Evolutionary conservation across 2,888 invertebrate species (phyloP).

Genomic region (Ferdinandea cuprea): DNA sequence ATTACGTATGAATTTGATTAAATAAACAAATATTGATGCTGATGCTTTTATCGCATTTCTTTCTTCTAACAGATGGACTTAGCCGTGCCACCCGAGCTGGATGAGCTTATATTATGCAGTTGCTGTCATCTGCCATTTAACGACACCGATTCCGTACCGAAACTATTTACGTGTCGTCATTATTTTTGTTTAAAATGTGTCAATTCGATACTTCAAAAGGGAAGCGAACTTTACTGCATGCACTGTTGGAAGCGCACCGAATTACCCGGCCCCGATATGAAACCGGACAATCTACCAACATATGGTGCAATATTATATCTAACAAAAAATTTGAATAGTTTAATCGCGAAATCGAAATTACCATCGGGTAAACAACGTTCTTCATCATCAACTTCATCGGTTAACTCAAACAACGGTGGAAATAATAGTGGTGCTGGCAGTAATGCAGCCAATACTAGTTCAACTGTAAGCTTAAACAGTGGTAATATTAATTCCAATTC

Average conservation of each 20-base stretch:
- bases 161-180: slow-evolving; percentile 90
- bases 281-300: slow-evolving; percentile 88
- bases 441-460: slow-evolving; percentile 47
- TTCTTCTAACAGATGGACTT: slow-evolving; percentile 84
- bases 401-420: slow-evolving; percentile 71
- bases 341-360: slow-evolving; percentile 84
- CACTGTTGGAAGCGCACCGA: slow-evolving; percentile 91
- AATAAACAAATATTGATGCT: not conserved
- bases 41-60: not conserved
- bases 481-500: slow-evolving; percentile 40
- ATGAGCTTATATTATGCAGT: slow-evolving; percentile 90
- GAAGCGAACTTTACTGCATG: slow-evolving; percentile 87
- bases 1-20: too few relatives aligned
- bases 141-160: slow-evolving; percentile 88
- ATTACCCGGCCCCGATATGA: slow-evolving; percentile 86
- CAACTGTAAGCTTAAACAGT: slow-evolving; percentile 60
- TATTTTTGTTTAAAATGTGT: slow-evolving; percentile 91
- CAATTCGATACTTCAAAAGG: slow-evolving; percentile 87
- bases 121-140: slow-evolving; percentile 90
- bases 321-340: slow-evolving; percentile 85
- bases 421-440: slow-evolving; percentile 42
- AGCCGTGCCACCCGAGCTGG: slow-evolving; percentile 87
- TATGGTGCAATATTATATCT: slow-evolving; percentile 87
- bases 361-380: slow-evolving; percentile 77
- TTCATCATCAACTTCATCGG: slow-evolving; percentile 69